A percentile compares a stretch with the other conserved stretches of the same genome.
phyloP scores from a whole-genome alignment of 2,113 vertebrate species.

The Pluvianellus socialis region DNA sequence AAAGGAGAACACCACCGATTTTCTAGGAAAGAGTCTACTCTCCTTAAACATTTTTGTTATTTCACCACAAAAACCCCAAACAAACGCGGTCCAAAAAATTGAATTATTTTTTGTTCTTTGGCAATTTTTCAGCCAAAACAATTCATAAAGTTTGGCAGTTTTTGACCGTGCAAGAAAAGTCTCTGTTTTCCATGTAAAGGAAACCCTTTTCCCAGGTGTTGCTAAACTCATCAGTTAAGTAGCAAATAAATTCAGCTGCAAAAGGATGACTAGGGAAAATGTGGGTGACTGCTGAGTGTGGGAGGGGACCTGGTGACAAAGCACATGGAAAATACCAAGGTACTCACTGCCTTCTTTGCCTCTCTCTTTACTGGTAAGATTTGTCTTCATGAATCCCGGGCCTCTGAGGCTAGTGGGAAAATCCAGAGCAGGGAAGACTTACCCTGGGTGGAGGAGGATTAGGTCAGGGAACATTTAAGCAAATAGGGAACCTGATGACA shows the following conservation, averaged over 20 bases:
- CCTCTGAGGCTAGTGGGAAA: background rate
- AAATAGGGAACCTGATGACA: background rate
- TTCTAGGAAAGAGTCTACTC: background rate
- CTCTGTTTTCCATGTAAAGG: background rate
- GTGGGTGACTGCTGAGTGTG: background rate
- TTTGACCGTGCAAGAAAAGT: background rate
- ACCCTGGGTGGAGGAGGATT: background rate
- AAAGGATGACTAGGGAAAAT: background rate
- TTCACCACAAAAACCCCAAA: background rate
- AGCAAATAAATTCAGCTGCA: background rate
- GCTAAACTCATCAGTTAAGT: background rate
- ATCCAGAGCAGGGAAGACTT: background rate
- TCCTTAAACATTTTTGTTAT: constrained; percentile 16
- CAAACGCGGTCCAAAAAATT: background rate
- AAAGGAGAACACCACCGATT: background rate
- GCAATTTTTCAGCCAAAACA: constrained; percentile 14
- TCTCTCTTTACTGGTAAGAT: background rate
- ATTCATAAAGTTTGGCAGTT: background rate
- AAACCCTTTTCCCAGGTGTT: background rate
- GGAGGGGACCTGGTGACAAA: background rate
- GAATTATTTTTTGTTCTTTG: background rate
- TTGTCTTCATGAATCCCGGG: background rate
- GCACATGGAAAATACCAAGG: background rate
- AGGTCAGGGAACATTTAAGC: background rate
- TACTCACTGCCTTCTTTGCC: background rate